These are phyloP conservation scores for Drosophila robusta DNA, from an alignment of 2,888 invertebrate genomes.

Conservation along the genomic window DNA sequence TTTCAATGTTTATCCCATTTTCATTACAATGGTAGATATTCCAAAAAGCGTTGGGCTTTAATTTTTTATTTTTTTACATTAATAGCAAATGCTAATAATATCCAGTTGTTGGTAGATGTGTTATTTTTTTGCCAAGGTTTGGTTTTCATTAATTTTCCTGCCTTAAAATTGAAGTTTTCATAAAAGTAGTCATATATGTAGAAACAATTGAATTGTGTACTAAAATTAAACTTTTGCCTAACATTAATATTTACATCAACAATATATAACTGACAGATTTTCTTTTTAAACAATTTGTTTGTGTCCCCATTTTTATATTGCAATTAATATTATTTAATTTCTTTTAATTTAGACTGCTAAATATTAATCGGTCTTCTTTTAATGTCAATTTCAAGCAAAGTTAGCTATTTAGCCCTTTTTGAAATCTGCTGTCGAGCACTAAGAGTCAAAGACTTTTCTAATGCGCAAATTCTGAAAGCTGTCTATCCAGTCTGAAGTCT, in stretches of 20 bases:
- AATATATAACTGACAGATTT: not conserved
- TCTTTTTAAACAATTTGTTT: not conserved
- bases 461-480: slow-evolving; percentile 63
- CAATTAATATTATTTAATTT: not conserved
- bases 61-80: too few species aligned
- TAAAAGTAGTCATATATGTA: too few species aligned
- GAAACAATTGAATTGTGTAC: too few species aligned
- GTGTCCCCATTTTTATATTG: not conserved
- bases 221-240: not conserved
- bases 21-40: too few species aligned
- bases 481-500: slow-evolving; percentile 30
- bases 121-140: too few species aligned
- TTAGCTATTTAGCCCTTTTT: slow-evolving; percentile 3
- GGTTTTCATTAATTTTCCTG: too few species aligned
- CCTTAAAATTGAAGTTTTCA: too few species aligned
- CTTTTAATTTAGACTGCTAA: not conserved
- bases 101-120: too few species aligned
- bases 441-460: slow-evolving; percentile 55
- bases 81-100: too few species aligned
- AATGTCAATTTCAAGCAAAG: not conserved
- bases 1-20: too few species aligned
- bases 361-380: not conserved
- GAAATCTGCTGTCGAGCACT: slow-evolving; percentile 1
- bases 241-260: not conserved
- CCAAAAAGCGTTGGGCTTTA: too few species aligned